phyloP scores from a whole-genome alignment of 2,888 invertebrate genomes.

The Pinctada fucata region DNA sequence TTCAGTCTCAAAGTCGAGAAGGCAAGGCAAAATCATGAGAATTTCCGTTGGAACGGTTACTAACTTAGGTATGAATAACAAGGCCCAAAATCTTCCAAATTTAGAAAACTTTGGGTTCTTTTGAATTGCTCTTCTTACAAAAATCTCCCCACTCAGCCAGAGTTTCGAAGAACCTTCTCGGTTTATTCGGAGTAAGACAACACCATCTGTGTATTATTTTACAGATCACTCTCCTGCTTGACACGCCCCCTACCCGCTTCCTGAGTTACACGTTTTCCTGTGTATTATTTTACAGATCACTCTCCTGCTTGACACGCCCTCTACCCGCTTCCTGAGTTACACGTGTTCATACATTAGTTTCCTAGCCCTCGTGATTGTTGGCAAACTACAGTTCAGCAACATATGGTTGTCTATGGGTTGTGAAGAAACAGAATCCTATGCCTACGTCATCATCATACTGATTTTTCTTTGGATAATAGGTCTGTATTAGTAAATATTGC shows the following conservation, averaged over 20 bases:
- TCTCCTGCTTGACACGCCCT: conserved; percentile 62
- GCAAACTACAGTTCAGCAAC: conserved; percentile 56
- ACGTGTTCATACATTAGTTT: conserved; percentile 70
- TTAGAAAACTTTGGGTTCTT: no score
- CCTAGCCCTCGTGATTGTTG: conserved; percentile 61
- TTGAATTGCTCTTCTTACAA: no score
- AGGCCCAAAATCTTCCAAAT: no score
- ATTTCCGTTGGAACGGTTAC: no score
- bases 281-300: conserved; percentile 62
- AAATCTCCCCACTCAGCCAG: no score
- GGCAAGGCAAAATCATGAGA: no score
- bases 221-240: conserved; percentile 59
- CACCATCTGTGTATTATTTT: neutral
- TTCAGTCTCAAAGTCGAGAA: no score
- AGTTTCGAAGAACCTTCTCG: no score
- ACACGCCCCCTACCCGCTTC: conserved; percentile 69
- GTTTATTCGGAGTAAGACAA: no score
- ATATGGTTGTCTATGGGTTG: conserved; percentile 62
- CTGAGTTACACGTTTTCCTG: conserved; percentile 71
- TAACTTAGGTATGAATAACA: no score
- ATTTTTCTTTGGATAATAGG: conserved; percentile 66
- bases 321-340: conserved; percentile 70
- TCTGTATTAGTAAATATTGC: conserved; percentile 38
- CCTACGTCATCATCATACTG: conserved; percentile 55
- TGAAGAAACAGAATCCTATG: conserved; percentile 47